Conservation (phyloP, 2,888 invertebrate species). For the Meiosimyza decipiens region DNA sequence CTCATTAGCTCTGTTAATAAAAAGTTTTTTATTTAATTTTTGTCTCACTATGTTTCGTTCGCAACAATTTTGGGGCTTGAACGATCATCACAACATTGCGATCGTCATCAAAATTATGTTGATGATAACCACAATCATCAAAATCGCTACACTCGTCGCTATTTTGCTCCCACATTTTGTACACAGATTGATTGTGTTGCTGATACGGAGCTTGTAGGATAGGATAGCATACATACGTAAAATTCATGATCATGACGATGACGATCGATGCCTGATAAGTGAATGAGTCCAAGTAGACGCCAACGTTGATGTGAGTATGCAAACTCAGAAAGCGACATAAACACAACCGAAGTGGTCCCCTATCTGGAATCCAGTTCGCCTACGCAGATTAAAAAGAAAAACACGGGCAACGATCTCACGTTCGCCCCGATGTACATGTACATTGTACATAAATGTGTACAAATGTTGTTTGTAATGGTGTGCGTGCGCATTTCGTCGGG, state of each 20-base stretch:
- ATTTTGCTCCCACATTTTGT: slow-evolving; percentile 42
- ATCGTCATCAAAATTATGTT: too few relatives aligned
- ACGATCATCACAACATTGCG: too few relatives aligned
- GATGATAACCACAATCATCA: too few relatives aligned
- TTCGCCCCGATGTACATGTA: slow-evolving; percentile 8
- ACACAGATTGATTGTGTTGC: slow-evolving; percentile 40
- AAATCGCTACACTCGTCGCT: neutral
- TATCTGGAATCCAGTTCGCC: slow-evolving; percentile 47
- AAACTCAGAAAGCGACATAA: slow-evolving; percentile 12
- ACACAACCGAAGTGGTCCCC: slow-evolving; percentile 44
- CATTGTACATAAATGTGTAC: too few relatives aligned
- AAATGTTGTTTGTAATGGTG: too few relatives aligned
- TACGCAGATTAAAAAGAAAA: slow-evolving; percentile 42
- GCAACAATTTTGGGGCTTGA: too few relatives aligned
- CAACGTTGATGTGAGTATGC: slow-evolving; percentile 39
- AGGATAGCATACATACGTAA: too few relatives aligned
- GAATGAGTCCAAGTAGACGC: slow-evolving; percentile 40
- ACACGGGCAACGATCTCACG: slow-evolving; percentile 18
- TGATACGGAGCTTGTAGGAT: neutral
- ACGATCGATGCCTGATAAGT: neutral
- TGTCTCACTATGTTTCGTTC: too few relatives aligned
- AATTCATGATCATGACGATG: too few relatives aligned
- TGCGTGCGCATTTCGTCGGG: too few relatives aligned
- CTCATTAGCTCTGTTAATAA: too few relatives aligned
- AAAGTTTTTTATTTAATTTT: too few relatives aligned